A percentile compares a stretch with the other conserved stretches of the same genome.
Conservation (phyloP, 2,888 invertebrate species). For the Pheosia gnoma region DNA sequence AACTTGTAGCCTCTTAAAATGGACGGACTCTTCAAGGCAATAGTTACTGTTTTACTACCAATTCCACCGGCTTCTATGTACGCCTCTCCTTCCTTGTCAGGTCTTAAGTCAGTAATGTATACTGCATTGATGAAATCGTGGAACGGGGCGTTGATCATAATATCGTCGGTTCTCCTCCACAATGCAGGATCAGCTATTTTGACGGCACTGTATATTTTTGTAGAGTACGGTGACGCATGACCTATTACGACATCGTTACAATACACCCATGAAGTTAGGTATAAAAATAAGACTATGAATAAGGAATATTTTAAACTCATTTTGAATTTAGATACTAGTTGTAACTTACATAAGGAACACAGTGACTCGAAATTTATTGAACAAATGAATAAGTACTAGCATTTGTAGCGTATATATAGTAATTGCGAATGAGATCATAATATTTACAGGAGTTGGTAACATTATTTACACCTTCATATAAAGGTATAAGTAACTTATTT, state of each 20-base stretch:
- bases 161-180: conserved; percentile 66
- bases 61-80: conserved; percentile 67
- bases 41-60: conserved; percentile 63
- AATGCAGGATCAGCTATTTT: conserved; percentile 65
- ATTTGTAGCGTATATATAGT: conserved; percentile 3
- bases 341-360: not conserved
- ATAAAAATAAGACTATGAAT: conserved; percentile 5
- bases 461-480: not conserved
- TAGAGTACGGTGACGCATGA: conserved; percentile 44
- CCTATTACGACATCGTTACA: conserved; percentile 31
- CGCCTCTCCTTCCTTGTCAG: conserved; percentile 69
- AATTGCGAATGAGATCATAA: conserved; percentile 1
- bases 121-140: conserved; percentile 66
- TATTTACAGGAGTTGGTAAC: not conserved
- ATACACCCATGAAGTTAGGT: conserved; percentile 17
- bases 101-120: conserved; percentile 64
- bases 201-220: conserved; percentile 62
- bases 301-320: conserved; percentile 10
- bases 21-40: conserved; percentile 67
- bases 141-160: conserved; percentile 55
- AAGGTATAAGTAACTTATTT: not conserved
- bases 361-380: conserved; percentile 2
- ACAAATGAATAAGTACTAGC: conserved; percentile 17
- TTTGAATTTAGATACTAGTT: conserved; percentile 9
- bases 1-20: conserved; percentile 72